Conservation (phyloP, 1,140 invertebrate genomes). For the Drosophila equinoxialis region DNA sequence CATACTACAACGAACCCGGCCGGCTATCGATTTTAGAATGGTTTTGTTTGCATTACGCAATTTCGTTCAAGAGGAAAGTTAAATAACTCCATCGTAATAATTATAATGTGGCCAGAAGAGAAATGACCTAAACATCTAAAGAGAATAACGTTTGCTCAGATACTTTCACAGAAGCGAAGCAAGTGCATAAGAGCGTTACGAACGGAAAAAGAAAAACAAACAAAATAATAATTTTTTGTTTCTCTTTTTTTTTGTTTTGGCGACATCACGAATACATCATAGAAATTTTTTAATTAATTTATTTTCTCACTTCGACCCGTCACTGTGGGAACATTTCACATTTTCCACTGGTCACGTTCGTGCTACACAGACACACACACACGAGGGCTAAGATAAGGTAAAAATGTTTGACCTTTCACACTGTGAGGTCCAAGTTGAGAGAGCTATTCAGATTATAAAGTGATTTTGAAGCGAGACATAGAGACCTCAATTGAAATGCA, state of each 20-base stretch:
- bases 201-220: slow-evolving; percentile 35
- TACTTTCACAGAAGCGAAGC: slow-evolving; percentile 56
- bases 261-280: slow-evolving; percentile 33
- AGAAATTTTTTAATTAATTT: slow-evolving; percentile 66
- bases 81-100: slow-evolving; percentile 55
- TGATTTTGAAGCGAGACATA: neutral
- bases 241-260: neutral
- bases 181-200: slow-evolving; percentile 52
- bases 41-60: slow-evolving; percentile 54
- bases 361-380: slow-evolving; percentile 43
- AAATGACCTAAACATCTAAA: slow-evolving; percentile 4
- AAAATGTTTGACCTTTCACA: slow-evolving; percentile 37
- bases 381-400: slow-evolving; percentile 14
- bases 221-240: neutral
- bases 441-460: slow-evolving; percentile 3
- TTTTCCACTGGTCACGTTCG: slow-evolving; percentile 44
- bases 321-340: slow-evolving; percentile 62
- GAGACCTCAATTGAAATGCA: slow-evolving; percentile 38
- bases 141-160: slow-evolving; percentile 34
- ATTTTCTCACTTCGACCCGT: slow-evolving; percentile 22
- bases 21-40: slow-evolving; percentile 56
- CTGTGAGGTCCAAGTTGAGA: neutral
- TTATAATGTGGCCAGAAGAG: slow-evolving; percentile 12
- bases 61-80: slow-evolving; percentile 65
- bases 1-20: slow-evolving; percentile 16